Percentiles rank a stretch among this genome's conserved stretches.
Evolutionary conservation across 2,113 vertebrate genomes (phyloP).

Genomic region (Hemicordylus capensis): DNA sequence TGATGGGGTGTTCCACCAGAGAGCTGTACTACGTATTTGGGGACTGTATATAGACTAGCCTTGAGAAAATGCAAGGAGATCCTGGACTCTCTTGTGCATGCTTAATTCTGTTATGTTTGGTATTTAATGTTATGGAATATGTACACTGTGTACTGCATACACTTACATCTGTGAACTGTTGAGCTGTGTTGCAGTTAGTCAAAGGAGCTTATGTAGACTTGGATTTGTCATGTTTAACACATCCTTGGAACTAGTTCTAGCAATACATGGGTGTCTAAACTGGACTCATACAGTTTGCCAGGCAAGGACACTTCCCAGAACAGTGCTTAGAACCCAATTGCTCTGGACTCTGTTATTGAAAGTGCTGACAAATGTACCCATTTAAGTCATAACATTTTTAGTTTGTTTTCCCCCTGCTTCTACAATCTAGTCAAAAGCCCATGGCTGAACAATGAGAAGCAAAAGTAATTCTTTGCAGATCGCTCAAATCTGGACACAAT

Average conservation of each 20-base stretch:
- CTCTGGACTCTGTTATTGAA: neutral
- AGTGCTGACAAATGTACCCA: neutral
- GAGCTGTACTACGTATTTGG: too few relatives aligned
- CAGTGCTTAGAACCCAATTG: neutral
- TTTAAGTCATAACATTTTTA: neutral
- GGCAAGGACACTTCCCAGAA: neutral
- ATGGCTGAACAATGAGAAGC: neutral
- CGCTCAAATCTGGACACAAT: neutral
- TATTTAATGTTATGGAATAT: neutral
- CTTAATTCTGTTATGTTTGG: neutral
- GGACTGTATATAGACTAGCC: neutral
- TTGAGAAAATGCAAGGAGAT: neutral
- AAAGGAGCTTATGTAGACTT: neutral
- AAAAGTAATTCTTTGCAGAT: slow-evolving; percentile 2
- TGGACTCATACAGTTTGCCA: neutral
- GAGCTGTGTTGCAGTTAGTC: neutral
- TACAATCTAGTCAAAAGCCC: too few relatives aligned
- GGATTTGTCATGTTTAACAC: neutral
- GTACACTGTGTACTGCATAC: neutral
- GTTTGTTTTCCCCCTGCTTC: neutral
- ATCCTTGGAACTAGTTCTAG: too few relatives aligned
- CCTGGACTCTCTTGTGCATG: too few relatives aligned
- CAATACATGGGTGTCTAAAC: neutral
- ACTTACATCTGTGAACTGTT: neutral
- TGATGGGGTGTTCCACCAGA: neutral